phyloP scores from a whole-genome alignment of 2,797 vertebrate genomes.

The Nannoperca obscura region DNA sequence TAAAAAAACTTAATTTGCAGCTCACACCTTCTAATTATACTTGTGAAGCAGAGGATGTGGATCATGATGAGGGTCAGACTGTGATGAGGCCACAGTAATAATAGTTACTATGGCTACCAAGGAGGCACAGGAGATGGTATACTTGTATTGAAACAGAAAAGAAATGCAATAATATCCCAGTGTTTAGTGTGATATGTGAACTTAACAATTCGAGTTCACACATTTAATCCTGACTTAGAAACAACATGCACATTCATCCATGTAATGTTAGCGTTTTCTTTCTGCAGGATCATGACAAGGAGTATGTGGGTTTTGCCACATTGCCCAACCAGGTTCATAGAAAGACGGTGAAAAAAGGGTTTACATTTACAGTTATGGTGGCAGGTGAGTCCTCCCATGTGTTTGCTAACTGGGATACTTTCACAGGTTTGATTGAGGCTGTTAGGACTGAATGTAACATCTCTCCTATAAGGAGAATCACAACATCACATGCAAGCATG shows the following conservation, averaged over 20 bases:
- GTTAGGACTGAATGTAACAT: not conserved
- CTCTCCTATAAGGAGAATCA: not conserved
- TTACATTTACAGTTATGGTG: conserved; percentile 91
- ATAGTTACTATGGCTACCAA: too few species aligned
- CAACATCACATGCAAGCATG: not conserved
- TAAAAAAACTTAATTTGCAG: too few species aligned
- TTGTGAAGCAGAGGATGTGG: too few species aligned
- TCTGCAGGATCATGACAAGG: conserved; percentile 87
- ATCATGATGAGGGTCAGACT: too few species aligned
- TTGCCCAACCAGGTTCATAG: conserved; percentile 91
- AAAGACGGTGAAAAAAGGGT: conserved; percentile 91
- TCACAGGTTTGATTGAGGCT: not conserved
- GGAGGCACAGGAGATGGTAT: too few species aligned
- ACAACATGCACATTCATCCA: not conserved
- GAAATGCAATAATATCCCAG: too few species aligned
- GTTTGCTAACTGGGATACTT: not conserved
- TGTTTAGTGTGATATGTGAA: not conserved
- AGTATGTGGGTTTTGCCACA: conserved; percentile 91
- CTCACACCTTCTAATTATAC: too few species aligned
- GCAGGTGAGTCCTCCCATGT: conserved; percentile 78
- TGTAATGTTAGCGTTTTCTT: conserved; percentile 24
- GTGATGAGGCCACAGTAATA: too few species aligned
- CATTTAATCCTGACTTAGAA: not conserved
- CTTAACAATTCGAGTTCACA: not conserved
- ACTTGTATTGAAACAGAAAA: too few species aligned